phyloP scores from a whole-genome alignment of 2,113 vertebrate genomes.

The Entelurus aequoreus region DNA sequence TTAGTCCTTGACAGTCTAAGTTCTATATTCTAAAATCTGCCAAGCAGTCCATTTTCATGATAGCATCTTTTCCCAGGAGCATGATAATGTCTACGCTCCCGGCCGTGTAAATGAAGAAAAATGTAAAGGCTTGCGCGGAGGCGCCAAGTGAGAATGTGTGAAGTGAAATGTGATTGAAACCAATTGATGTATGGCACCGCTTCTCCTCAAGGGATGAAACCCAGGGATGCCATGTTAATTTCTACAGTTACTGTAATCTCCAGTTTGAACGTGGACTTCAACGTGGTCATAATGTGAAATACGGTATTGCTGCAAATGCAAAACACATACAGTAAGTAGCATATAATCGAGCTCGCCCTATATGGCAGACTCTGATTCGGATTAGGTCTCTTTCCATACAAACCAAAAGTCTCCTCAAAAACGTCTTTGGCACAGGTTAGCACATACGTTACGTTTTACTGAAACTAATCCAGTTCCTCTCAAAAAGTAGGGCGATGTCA shows the following conservation, averaged over 20 bases:
- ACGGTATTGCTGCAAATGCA: no score
- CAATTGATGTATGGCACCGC: constrained; percentile 51
- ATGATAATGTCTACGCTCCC: constrained; percentile 48
- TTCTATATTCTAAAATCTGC: constrained; percentile 43
- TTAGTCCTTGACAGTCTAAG: constrained; percentile 18
- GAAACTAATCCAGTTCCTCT: no score
- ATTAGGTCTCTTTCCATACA: no score
- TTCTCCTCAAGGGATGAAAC: constrained; percentile 33
- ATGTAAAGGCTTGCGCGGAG: constrained; percentile 30
- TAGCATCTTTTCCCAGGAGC: constrained; percentile 48
- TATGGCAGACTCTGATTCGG: no score
- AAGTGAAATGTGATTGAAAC: constrained; percentile 54
- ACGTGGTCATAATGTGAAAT: constrained; percentile 6
- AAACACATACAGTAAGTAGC: no score
- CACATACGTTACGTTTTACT: no score
- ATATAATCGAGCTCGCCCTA: no score
- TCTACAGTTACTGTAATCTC: constrained; percentile 30
- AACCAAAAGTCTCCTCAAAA: no score
- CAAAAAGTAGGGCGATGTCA: no score
- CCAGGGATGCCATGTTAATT: constrained; percentile 53
- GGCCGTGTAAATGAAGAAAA: constrained; percentile 56
- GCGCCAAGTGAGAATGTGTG: constrained; percentile 28
- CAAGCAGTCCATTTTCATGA: constrained; percentile 54
- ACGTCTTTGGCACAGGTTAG: no score
- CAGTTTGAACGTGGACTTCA: constrained; percentile 23